phyloP scores from a whole-genome alignment of 1,140 invertebrate species.

The Chrysopa pallens region DNA sequence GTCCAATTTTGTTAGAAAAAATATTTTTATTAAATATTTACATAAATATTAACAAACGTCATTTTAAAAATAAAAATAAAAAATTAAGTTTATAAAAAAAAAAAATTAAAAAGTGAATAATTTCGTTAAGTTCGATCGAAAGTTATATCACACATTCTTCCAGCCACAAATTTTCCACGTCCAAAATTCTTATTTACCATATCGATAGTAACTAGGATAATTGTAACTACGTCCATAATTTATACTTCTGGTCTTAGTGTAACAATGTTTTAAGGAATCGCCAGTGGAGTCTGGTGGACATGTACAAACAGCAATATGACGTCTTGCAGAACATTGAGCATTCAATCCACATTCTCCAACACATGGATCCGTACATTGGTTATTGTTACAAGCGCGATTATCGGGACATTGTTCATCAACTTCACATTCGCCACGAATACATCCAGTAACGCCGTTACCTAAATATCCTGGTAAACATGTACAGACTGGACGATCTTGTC shows the following conservation, averaged over 20 bases:
- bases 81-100: too few species aligned
- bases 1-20: too few species aligned
- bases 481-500: slow-evolving; percentile 64
- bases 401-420: slow-evolving; percentile 52
- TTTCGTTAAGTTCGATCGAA: too few species aligned
- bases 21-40: too few species aligned
- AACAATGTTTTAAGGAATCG: slow-evolving; percentile 47
- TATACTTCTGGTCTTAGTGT: slow-evolving; percentile 3
- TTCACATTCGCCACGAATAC: slow-evolving; percentile 55
- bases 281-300: slow-evolving; percentile 66
- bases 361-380: slow-evolving; percentile 56
- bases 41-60: too few species aligned
- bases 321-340: slow-evolving; percentile 49
- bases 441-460: slow-evolving; percentile 56
- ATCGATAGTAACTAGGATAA: too few species aligned
- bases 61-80: too few species aligned
- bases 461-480: slow-evolving; percentile 62
- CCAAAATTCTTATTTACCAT: too few species aligned
- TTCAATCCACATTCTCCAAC: slow-evolving; percentile 56
- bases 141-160: too few species aligned
- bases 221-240: too few species aligned
- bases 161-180: too few species aligned
- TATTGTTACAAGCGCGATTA: slow-evolving; percentile 53
- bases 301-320: slow-evolving; percentile 70
- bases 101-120: too few species aligned